Conservation (phyloP, 2,888 invertebrate species). For the Anthophora plumipes region DNA sequence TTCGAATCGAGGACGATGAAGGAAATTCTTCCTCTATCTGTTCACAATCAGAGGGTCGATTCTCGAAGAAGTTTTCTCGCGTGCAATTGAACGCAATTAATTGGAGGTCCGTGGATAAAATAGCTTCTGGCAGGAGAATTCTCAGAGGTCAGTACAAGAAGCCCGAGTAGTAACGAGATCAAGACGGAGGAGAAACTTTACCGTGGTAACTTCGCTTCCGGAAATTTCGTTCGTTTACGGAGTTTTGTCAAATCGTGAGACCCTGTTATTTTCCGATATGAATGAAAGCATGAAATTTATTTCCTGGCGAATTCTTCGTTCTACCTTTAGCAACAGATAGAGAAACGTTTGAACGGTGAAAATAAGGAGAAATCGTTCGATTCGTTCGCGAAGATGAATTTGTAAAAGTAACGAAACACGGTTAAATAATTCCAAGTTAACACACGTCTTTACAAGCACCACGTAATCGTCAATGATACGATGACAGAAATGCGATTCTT, state of each 20-base stretch:
- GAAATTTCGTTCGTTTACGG: background rate
- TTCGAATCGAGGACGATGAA: too few relatives aligned
- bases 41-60: background rate
- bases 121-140: constrained; percentile 1
- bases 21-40: background rate
- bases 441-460: background rate
- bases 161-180: background rate
- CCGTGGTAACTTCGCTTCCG: background rate
- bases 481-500: constrained; percentile 7
- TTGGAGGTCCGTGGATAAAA: background rate
- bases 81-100: constrained; percentile 9
- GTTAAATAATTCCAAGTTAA: background rate
- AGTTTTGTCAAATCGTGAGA: background rate
- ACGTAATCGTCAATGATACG: constrained; percentile 6
- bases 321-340: too few relatives aligned
- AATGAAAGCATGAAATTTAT: background rate
- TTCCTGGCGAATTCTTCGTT: background rate
- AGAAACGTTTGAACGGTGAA: background rate
- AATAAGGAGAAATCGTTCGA: background rate
- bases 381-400: background rate
- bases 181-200: background rate
- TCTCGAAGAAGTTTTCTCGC: background rate
- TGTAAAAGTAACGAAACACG: background rate
- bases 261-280: background rate
- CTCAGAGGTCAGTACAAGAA: constrained; percentile 23